Conservation (phyloP, 2,888 invertebrate genomes). For the Criorhina ranunculi region DNA sequence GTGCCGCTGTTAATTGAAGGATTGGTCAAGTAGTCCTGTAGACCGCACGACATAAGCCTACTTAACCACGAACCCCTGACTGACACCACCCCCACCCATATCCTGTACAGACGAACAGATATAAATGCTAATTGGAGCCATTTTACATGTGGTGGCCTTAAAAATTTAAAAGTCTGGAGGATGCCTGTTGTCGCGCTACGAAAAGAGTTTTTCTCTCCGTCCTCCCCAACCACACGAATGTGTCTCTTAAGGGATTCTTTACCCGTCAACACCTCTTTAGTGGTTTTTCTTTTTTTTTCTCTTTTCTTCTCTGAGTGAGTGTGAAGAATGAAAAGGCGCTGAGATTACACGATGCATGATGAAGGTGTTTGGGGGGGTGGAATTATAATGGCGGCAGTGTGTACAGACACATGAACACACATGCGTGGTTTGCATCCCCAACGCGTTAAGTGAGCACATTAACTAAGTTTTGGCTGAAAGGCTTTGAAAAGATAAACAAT, state of each 20-base stretch:
- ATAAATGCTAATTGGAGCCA: slow-evolving; percentile 52
- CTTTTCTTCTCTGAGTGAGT: slow-evolving; percentile 11
- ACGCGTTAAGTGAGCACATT: slow-evolving; percentile 50
- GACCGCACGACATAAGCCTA: slow-evolving; percentile 20
- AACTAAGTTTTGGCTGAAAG: slow-evolving; percentile 49
- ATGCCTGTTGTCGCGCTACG: slow-evolving; percentile 7
- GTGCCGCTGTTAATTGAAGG: slow-evolving; percentile 31
- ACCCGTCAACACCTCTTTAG: slow-evolving; percentile 57
- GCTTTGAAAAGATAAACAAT: slow-evolving; percentile 63
- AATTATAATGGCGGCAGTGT: slow-evolving; percentile 25
- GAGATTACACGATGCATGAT: slow-evolving; percentile 27
- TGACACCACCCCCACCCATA: background rate
- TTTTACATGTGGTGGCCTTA: slow-evolving; percentile 27
- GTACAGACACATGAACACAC: slow-evolving; percentile 3
- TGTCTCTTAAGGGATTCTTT: slow-evolving; percentile 46
- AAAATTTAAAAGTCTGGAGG: slow-evolving; percentile 16
- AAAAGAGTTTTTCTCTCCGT: slow-evolving; percentile 20
- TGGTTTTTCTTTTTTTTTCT: slow-evolving; percentile 25
- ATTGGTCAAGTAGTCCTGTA: slow-evolving; percentile 55
- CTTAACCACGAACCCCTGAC: background rate
- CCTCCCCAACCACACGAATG: background rate
- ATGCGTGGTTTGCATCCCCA: background rate
- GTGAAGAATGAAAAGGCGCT: slow-evolving; percentile 47
- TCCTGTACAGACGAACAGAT: background rate
- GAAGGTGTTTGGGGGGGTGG: background rate